Conservation (phyloP, 2,113 vertebrate species). For the Gopherus flavomarginatus region DNA sequence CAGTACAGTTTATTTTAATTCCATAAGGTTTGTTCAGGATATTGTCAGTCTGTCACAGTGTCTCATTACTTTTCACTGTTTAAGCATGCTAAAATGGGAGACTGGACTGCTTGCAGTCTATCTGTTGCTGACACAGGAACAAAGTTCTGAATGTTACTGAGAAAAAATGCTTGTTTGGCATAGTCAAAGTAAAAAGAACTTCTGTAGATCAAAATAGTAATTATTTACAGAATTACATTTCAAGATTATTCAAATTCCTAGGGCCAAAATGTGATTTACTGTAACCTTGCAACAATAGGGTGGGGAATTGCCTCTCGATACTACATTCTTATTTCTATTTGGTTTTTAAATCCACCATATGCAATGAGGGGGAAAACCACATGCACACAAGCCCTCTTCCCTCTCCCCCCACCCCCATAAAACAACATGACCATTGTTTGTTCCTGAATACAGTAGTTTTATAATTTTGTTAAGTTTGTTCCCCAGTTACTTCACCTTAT, state of each 20-base stretch:
- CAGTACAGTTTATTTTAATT: neutral
- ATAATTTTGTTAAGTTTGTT: neutral
- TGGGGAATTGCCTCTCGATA: neutral
- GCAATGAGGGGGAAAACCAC: accelerated
- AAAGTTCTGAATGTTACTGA: neutral
- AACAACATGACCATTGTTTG: neutral
- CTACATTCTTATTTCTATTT: neutral
- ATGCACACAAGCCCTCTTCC: accelerated
- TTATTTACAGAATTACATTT: neutral
- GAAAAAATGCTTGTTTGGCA: neutral
- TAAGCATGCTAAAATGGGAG: neutral
- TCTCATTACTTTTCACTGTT: neutral
- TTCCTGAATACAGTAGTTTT: neutral
- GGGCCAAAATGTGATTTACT: neutral
- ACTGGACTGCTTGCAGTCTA: neutral
- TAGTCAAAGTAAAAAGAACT: neutral
- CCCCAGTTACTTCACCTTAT: neutral
- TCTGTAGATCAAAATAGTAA: neutral
- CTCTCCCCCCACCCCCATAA: neutral
- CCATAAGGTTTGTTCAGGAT: neutral
- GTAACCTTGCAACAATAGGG: neutral
- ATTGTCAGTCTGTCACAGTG: neutral
- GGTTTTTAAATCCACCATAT: neutral
- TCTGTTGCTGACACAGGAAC: neutral
- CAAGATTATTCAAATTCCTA: neutral